A percentile compares a stretch with the other conserved stretches of the same genome.
These are phyloP conservation scores for Synchiropus splendidus DNA, from an alignment of 2,113 vertebrate species.

Conservation along the genomic window DNA sequence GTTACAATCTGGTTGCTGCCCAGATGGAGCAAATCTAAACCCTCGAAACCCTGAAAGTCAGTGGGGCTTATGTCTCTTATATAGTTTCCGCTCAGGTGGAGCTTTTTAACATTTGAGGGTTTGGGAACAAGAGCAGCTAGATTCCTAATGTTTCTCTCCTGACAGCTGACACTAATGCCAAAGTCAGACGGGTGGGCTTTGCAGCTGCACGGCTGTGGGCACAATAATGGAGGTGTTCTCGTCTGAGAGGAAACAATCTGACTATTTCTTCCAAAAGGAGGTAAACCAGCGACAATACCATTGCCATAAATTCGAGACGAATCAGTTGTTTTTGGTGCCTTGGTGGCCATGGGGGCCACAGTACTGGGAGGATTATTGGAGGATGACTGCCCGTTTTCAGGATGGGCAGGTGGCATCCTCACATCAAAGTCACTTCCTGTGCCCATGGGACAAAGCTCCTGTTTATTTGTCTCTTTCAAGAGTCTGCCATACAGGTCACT, in stretches of 20 bases:
- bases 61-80: constrained; percentile 79
- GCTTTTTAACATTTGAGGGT: constrained; percentile 88
- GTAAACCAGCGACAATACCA: constrained; percentile 88
- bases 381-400: constrained; percentile 75
- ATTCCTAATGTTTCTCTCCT: constrained; percentile 85
- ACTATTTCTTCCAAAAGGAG: constrained; percentile 74
- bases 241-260: constrained; percentile 92
- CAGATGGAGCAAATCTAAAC: constrained; percentile 90
- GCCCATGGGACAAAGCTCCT: constrained; percentile 93
- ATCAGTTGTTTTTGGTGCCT: constrained; percentile 85
- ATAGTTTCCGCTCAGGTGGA: constrained; percentile 91
- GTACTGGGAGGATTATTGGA: constrained; percentile 78
- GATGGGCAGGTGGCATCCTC: constrained; percentile 76
- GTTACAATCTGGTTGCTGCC: constrained; percentile 87
- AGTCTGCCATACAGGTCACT: constrained; percentile 91
- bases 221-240: constrained; percentile 79
- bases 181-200: constrained; percentile 93
- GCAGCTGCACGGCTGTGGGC: constrained; percentile 84
- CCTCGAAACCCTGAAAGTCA: constrained; percentile 87
- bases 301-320: constrained; percentile 94
- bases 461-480: constrained; percentile 93
- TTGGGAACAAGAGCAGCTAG: constrained; percentile 80
- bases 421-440: constrained; percentile 91
- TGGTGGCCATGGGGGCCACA: constrained; percentile 75
- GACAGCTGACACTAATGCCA: constrained; percentile 93